Conservation (phyloP, 2,797 vertebrate species). For the Botia kubotai region DNA sequence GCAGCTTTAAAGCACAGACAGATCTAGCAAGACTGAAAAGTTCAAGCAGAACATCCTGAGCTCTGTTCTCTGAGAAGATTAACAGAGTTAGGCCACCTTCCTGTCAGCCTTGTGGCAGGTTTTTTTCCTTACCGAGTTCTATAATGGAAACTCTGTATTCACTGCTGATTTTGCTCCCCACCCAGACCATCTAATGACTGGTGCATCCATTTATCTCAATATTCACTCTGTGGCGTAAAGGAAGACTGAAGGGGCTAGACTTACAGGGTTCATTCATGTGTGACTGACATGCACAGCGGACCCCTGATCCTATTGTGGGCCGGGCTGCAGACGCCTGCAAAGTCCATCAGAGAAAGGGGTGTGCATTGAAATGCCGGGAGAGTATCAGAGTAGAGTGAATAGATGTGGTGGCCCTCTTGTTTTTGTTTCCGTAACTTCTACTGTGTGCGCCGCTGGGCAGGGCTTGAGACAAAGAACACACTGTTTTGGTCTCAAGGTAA, state of each 20-base stretch:
- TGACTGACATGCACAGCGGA: conserved; percentile 70
- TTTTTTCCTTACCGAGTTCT: not conserved
- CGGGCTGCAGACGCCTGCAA: conserved; percentile 63
- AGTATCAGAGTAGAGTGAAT: conserved; percentile 64
- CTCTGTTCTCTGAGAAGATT: conserved; percentile 16
- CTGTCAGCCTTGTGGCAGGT: conserved; percentile 12
- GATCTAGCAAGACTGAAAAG: conserved; percentile 55
- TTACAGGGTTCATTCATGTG: conserved; percentile 64
- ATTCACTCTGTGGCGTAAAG: conserved; percentile 54
- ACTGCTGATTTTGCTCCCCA: conserved; percentile 41
- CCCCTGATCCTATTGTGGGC: conserved; percentile 66
- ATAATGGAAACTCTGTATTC: conserved; percentile 34
- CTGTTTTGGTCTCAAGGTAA: conserved; percentile 68
- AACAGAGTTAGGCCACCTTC: conserved; percentile 30
- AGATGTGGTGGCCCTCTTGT: conserved; percentile 65
- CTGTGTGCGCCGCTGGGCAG: conserved; percentile 55
- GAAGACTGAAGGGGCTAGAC: conserved; percentile 60
- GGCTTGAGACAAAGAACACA: conserved; percentile 69
- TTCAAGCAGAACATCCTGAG: conserved; percentile 62
- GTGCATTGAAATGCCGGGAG: conserved; percentile 69
- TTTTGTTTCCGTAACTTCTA: conserved; percentile 66
- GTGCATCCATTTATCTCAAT: conserved; percentile 62
- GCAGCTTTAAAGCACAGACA: conserved; percentile 12
- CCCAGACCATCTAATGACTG: conserved; percentile 44
- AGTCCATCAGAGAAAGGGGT: conserved; percentile 69